A percentile compares a stretch with the other conserved stretches of the same genome.
Evolutionary conservation across 2,888 invertebrate species (phyloP).

Genomic region (Ormyrus labotus): DNA sequence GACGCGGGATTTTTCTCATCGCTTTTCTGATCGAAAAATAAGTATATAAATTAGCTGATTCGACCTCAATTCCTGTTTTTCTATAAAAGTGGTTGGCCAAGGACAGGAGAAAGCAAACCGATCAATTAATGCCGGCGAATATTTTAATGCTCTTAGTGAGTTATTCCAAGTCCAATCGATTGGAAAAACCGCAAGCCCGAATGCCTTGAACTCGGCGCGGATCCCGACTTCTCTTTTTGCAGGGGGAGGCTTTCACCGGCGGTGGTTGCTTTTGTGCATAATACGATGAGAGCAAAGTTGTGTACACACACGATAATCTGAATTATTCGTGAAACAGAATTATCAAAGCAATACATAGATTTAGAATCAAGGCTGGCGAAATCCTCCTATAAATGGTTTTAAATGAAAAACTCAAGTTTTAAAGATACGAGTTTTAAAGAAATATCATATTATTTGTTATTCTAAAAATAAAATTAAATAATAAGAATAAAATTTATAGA

Average conservation of each 20-base stretch:
- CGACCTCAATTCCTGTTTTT: background rate
- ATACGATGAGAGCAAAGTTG: slow-evolving; percentile 1
- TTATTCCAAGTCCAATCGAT: slow-evolving; percentile 26
- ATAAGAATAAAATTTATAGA: no score
- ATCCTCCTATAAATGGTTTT: no score
- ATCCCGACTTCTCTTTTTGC: background rate
- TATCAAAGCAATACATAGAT: no score
- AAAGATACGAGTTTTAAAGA: no score
- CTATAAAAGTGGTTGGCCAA: background rate
- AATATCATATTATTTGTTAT: no score
- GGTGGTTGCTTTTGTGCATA: slow-evolving; percentile 12
- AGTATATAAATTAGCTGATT: background rate
- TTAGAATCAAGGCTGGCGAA: no score
- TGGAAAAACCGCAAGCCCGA: slow-evolving; percentile 30
- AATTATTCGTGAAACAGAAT: no score
- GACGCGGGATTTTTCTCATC: background rate
- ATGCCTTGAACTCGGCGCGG: background rate
- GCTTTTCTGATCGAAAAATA: background rate
- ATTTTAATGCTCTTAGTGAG: slow-evolving; percentile 31
- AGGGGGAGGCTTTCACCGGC: background rate
- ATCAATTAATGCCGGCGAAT: slow-evolving; percentile 41
- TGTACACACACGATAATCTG: background rate
- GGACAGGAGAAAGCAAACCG: slow-evolving; percentile 2
- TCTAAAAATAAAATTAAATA: no score
- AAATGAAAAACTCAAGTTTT: no score